Base-by-base conservation (phyloP, 2,888 invertebrate genomes). In the Torymus tubicola region DNA sequence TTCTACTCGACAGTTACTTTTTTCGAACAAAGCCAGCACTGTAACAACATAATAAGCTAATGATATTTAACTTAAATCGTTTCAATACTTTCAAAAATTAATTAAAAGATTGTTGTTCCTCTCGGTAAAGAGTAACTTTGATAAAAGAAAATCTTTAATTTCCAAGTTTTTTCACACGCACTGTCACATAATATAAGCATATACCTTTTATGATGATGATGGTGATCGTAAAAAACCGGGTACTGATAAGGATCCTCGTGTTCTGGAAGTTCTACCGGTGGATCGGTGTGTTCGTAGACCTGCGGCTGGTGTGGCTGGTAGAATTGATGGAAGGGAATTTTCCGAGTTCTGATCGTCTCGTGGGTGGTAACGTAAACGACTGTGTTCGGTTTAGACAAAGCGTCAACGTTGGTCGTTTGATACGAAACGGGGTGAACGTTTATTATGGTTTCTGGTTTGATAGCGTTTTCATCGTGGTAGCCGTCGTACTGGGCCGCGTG, bases 381-480 rank as follows among this genome's bases (percentile, higher is more conserved):
- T 14, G 85, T 81, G 21, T 82, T 80, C 2, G 82, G 83, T 12
- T 82, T 78, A 0, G 58, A 16, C 0, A 42, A 69, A 8, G 53
- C 8, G 13, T 79, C 79, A 63, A 24, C 53, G 10, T 78, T 58
- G 2, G 72, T 52, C 10, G 75, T 42, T 16, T 77, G 80, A 18
- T 71, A 82, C n/a, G 80, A 77, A 2, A 80, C 65, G 2, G 82
- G 82, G 58, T 82, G 80, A 11, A 80, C 80, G 67, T 82, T 82
- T 14, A 82, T 80, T 42, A 80, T 24, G 14, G 73, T 84, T 42
- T 85, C 85, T 16, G 88, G 86, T 61, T 87, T 86, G 0, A 53
- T 0, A 0, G 67, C 4, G 12, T 63, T 75, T 1, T 60, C 63
- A 11, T 76, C 60, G 10, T 31, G 24, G 31, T 52, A 61, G 4